Percentiles rank a stretch among this genome's conserved stretches.
These are phyloP conservation scores for Sabellastarte sp. DNA, from an alignment of 2,888 invertebrate genomes.

Conservation along the genomic window DNA sequence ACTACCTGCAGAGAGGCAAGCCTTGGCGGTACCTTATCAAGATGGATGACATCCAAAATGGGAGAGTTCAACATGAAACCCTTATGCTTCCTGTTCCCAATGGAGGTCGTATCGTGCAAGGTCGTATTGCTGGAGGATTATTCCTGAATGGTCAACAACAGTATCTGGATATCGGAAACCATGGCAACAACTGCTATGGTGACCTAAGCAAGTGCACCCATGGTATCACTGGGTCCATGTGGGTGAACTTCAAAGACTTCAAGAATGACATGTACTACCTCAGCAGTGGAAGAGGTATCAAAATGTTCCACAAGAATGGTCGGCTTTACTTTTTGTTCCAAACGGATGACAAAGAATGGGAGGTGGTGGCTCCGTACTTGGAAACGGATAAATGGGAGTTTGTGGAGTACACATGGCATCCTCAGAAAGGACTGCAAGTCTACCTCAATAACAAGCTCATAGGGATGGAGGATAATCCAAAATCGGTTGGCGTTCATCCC, in stretches of 20 bases:
- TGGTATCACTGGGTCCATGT: slow-evolving; percentile 49
- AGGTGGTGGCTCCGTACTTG: slow-evolving; percentile 35
- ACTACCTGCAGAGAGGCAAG: slow-evolving; percentile 53
- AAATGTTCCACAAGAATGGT: slow-evolving; percentile 41
- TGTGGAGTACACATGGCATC: slow-evolving; percentile 52
- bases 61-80: slow-evolving; percentile 29
- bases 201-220: slow-evolving; percentile 44
- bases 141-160: slow-evolving; percentile 44
- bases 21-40: slow-evolving; percentile 37
- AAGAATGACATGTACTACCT: slow-evolving; percentile 44
- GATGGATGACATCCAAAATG: slow-evolving; percentile 39
- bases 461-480: slow-evolving; percentile 7
- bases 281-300: slow-evolving; percentile 24
- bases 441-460: slow-evolving; percentile 23
- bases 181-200: slow-evolving; percentile 44
- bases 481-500: not conserved
- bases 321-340: slow-evolving; percentile 39
- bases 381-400: slow-evolving; percentile 43
- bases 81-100: slow-evolving; percentile 35
- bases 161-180: slow-evolving; percentile 47
- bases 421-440: slow-evolving; percentile 36
- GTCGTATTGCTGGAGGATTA: slow-evolving; percentile 46
- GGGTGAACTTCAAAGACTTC: slow-evolving; percentile 44
- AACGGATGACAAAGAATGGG: slow-evolving; percentile 33
- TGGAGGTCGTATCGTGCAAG: slow-evolving; percentile 35